Conservation (phyloP, 1,140 invertebrate genomes). For the Drosophila ananassae region DNA sequence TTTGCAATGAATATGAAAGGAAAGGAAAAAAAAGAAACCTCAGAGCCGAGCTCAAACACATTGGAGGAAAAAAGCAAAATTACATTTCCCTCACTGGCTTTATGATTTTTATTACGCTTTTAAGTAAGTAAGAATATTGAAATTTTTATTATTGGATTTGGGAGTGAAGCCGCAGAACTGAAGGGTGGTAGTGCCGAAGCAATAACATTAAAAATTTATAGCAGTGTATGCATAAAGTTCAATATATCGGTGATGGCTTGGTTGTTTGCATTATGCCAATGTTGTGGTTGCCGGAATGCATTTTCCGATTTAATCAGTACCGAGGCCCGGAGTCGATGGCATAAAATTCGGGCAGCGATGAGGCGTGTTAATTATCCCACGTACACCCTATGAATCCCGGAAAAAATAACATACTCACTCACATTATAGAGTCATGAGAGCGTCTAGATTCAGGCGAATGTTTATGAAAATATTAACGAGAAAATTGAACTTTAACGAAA, state of each 20-base stretch:
- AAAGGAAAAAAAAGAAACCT: conserved; percentile 10
- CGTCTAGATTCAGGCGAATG: conserved; percentile 36
- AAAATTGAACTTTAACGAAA: conserved; percentile 71
- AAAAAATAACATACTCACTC: conserved; percentile 19
- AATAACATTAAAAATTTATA: conserved; percentile 57
- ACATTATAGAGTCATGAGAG: conserved; percentile 36
- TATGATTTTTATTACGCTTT: conserved; percentile 50
- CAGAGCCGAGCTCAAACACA: conserved; percentile 23
- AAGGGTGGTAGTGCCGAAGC: conserved; percentile 9
- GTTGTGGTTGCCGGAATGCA: conserved; percentile 34
- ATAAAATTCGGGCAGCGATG: conserved; percentile 44
- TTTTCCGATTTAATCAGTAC: conserved; percentile 49
- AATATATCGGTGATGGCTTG: conserved; percentile 29
- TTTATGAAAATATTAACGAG: conserved; percentile 67
- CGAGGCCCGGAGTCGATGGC: conserved; percentile 28
- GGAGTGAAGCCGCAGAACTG: conserved; percentile 39
- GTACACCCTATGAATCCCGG: conserved; percentile 48
- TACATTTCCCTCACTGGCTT: conserved; percentile 23
- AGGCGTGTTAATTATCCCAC: conserved; percentile 62
- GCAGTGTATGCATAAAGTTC: conserved; percentile 46
- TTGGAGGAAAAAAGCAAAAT: conserved; percentile 15
- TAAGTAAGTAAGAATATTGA: conserved; percentile 57
- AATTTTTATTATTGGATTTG: conserved; percentile 48
- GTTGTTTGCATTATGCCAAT: conserved; percentile 50
- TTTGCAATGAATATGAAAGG: conserved; percentile 72